Evolutionary conservation across 1,140 invertebrate genomes (phyloP).

Genomic region (Cydia amplana): DNA sequence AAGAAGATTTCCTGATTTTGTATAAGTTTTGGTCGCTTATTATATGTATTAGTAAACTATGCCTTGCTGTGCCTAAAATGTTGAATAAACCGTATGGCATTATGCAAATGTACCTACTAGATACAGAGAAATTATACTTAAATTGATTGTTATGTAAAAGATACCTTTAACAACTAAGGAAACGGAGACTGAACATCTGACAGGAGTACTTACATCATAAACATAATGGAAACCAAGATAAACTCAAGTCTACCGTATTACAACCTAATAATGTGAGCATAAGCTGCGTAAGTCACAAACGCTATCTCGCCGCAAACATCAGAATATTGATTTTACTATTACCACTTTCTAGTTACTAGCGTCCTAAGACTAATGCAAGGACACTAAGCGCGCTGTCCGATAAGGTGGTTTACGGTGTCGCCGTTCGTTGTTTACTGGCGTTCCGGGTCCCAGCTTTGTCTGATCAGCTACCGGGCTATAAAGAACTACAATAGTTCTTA

Average conservation of each 20-base stretch:
- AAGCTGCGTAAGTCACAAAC: background rate
- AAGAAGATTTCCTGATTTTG: no score
- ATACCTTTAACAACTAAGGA: no score
- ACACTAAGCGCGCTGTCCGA: slow-evolving; percentile 22
- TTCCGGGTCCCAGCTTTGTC: slow-evolving; percentile 26
- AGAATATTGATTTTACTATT: slow-evolving; percentile 31
- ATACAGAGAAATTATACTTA: no score
- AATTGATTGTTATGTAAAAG: no score
- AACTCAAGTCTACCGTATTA: background rate
- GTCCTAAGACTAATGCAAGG: slow-evolving; percentile 20
- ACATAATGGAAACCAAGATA: background rate
- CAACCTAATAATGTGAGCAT: background rate
- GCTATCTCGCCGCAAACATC: slow-evolving; percentile 15
- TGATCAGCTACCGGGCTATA: background rate
- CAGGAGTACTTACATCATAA: background rate
- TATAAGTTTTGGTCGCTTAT: no score
- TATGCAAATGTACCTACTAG: no score
- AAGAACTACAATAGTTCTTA: slow-evolving; percentile 1
- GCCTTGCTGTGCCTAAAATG: no score
- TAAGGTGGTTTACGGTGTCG: slow-evolving; percentile 33
- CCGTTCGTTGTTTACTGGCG: slow-evolving; percentile 20
- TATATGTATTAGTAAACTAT: no score
- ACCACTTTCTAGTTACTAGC: slow-evolving; percentile 14
- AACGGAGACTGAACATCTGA: no score
- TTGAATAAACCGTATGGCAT: no score